Percentiles rank a stretch among this genome's conserved stretches.
Conservation (phyloP, 23 tunicate species). For the Aplidium turbinatum region DNA sequence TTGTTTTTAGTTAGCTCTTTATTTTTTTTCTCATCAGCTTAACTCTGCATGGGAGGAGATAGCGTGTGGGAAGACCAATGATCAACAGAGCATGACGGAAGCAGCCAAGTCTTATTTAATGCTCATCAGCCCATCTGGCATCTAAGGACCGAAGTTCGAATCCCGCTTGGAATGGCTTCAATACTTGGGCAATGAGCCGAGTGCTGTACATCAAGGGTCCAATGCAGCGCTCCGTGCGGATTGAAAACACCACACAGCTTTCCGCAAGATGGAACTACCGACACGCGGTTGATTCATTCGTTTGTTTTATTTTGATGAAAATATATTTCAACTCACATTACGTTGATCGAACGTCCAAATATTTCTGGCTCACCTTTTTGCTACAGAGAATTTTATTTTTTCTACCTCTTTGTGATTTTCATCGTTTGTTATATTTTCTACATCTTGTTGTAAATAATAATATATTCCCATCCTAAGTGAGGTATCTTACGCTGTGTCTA, state of each 20-base stretch:
- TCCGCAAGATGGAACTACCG: no score
- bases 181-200: no score
- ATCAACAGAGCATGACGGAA: constrained; percentile 93
- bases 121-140: constrained; percentile 64
- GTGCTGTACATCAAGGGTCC: no score
- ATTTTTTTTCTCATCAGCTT: constrained; percentile 45
- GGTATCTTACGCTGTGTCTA: constrained; percentile 19
- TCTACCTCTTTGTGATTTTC: constrained; percentile 10
- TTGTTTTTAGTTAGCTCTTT: no score
- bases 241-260: no score
- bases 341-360: no score
- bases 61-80: constrained; percentile 89
- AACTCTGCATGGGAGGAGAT: constrained; percentile 89
- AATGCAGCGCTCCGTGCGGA: background rate
- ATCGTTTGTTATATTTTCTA: background rate
- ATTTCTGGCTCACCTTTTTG: no score
- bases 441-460: constrained; percentile 14
- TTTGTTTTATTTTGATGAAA: no score
- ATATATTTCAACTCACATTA: no score
- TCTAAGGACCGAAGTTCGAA: constrained; percentile 1
- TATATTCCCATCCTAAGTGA: background rate
- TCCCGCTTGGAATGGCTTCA: background rate
- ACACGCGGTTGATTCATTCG: no score
- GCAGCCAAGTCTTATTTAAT: constrained; percentile 92
- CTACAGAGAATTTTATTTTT: background rate